These are phyloP conservation scores for Embiotoca jacksoni DNA, from an alignment of 2,113 vertebrate species.

Conservation along the genomic window DNA sequence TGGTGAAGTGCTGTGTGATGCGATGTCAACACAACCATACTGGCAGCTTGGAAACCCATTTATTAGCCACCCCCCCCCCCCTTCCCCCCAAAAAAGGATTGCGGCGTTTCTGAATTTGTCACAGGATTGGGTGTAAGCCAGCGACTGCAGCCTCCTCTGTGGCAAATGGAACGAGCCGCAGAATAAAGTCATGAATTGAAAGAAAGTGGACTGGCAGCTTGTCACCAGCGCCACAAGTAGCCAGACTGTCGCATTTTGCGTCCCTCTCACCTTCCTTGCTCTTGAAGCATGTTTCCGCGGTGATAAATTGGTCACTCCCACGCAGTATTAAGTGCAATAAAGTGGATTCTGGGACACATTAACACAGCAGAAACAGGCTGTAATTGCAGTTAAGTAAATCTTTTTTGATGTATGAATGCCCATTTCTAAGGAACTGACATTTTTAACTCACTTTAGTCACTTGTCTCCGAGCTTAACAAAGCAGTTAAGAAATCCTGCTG, in stretches of 20 bases:
- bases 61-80: slow-evolving; percentile 53
- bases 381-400: slow-evolving; percentile 54
- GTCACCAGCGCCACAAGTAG: slow-evolving; percentile 19
- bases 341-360: slow-evolving; percentile 44
- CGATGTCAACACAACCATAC: slow-evolving; percentile 63
- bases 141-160: slow-evolving; percentile 36
- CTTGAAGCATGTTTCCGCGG: slow-evolving; percentile 36
- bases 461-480: slow-evolving; percentile 16
- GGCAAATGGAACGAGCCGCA: slow-evolving; percentile 50
- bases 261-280: slow-evolving; percentile 53
- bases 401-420: slow-evolving; percentile 33
- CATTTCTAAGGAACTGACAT: slow-evolving; percentile 44
- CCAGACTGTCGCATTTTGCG: slow-evolving; percentile 41
- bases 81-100: slow-evolving; percentile 19
- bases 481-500: background rate
- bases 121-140: slow-evolving; percentile 48
- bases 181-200: slow-evolving; percentile 58
- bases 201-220: slow-evolving; percentile 42
- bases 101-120: slow-evolving; percentile 53
- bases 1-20: slow-evolving; percentile 52
- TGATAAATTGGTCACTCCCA: slow-evolving; percentile 51
- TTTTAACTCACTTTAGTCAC: slow-evolving; percentile 38
- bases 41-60: slow-evolving; percentile 62
- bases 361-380: slow-evolving; percentile 30
- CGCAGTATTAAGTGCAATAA: slow-evolving; percentile 52